A percentile compares a stretch with the other conserved stretches of the same genome.
Conservation (phyloP, 2,113 vertebrate genomes). For the Semicossyphus pulcher region DNA sequence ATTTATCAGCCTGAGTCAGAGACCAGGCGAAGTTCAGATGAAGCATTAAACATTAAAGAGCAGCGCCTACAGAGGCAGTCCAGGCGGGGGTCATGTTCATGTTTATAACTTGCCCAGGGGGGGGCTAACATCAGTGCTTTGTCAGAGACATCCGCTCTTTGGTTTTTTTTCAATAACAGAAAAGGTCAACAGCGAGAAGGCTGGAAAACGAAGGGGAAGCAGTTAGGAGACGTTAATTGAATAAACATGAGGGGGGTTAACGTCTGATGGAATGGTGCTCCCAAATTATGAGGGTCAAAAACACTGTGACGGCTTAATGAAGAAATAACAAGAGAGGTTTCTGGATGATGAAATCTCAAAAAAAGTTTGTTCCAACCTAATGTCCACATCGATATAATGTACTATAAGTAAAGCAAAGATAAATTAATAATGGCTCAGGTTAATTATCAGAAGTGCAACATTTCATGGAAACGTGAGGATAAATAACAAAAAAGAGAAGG, state of each 20-base stretch:
- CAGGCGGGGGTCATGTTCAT: constrained; percentile 42
- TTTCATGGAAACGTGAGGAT: constrained; percentile 24
- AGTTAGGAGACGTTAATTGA: not conserved
- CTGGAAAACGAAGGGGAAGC: constrained; percentile 10
- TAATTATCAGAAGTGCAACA: constrained; percentile 23
- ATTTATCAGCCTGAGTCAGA: constrained; percentile 63
- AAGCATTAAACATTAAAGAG: constrained; percentile 35
- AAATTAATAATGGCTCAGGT: constrained; percentile 4
- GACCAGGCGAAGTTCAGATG: constrained; percentile 32
- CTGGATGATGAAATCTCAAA: not conserved
- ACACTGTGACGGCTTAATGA: constrained; percentile 23
- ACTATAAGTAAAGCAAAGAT: not conserved
- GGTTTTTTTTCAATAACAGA: constrained; percentile 19
- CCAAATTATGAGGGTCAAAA: constrained; percentile 20
- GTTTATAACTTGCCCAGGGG: constrained; percentile 39
- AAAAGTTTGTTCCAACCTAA: constrained; percentile 1
- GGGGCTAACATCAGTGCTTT: constrained; percentile 28
- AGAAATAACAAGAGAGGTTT: constrained; percentile 31
- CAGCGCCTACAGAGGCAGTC: constrained; percentile 22
- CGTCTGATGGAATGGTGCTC: constrained; percentile 8
- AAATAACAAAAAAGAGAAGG: not conserved
- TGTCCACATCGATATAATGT: not conserved
- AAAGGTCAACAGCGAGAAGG: constrained; percentile 22
- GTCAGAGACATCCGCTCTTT: constrained; percentile 20
- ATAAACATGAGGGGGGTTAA: constrained; percentile 7